phyloP scores from a whole-genome alignment of 2,888 invertebrate species.

The Hofmannophila pseudospretella region DNA sequence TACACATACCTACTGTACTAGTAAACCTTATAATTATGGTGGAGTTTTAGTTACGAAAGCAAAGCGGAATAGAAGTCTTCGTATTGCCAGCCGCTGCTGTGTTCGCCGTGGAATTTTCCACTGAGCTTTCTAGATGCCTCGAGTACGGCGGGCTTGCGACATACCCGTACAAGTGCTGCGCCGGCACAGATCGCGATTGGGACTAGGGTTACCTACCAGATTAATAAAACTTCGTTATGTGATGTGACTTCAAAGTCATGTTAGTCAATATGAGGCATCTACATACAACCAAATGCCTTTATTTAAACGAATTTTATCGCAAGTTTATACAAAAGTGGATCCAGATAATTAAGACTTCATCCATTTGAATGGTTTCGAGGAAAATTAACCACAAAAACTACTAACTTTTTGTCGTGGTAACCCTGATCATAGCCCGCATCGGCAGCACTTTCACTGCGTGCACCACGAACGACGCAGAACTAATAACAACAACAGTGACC shows the following conservation, averaged over 20 bases:
- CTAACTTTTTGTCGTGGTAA: conserved; percentile 21
- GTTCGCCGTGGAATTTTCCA: conserved; percentile 47
- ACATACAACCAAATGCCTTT: no score
- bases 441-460: conserved; percentile 63
- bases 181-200: conserved; percentile 13
- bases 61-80: conserved; percentile 32
- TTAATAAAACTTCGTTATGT: no score
- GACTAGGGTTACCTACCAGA: no score
- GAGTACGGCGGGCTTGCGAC: conserved; percentile 45
- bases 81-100: conserved; percentile 19
- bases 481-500: conserved; percentile 23
- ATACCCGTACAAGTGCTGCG: conserved; percentile 22
- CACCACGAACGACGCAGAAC: conserved; percentile 21
- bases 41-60: conserved; percentile 23
- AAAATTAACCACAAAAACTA: no score
- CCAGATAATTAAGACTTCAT: not conserved
- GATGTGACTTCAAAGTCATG: not conserved
- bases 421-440: conserved; percentile 23
- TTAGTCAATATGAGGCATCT: no score
- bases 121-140: conserved; percentile 58
- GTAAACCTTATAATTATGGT: conserved; percentile 8
- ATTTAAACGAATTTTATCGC: no score
- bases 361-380: no score
- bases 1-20: no score
- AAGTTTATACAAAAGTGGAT: no score